Evolutionary conservation across 2,888 invertebrate genomes (phyloP), one percentile per base, ranked within the genome.

Genomic region (Chalcosyrphus nemorum): DNA sequence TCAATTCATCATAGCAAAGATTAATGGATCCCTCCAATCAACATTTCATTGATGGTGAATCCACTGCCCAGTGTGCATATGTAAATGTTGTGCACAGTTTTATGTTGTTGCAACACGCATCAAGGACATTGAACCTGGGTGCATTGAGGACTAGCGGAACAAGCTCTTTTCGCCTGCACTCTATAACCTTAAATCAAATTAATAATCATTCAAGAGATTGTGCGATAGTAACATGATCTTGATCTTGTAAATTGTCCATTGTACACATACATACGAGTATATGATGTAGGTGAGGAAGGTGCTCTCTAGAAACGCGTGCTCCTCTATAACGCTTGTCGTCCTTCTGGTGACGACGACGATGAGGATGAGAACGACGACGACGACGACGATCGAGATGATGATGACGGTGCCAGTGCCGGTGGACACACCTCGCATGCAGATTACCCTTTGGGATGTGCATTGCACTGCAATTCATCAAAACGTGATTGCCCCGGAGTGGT

Each of bases 391-490:
- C 54, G 43, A 19, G 43, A 15, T 17, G 27, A 27, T 43, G 45
- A 38, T 76, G 71, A 27, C 29, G 70, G 27, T 63, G 70, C 7
- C 52, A 56, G 70, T 81, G 81, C 81, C 76, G 65, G 57, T 66
- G 57, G 81, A 71, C 76, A 81, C 81, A 81, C 81, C 76, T 81
- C 70, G 71, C 71, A 81, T 81, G 82, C 78, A 82, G 78, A 82
- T 82, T 77, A 72, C 77, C 77, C 77, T 66, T 72, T 41, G 47
- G 66, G 82, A 72, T 66, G 59, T 72, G 70, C 81, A 57, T 9
- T 65, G 76, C 65, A 65, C 52, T 45, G 76, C 71, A 72, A 82
- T 82, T 82, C 82, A 72, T 81, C 81, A 81, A 81, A 76, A 43
- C 76, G 21, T 74, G 72, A 72, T 78, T 78, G 82, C 77, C 77